Conservation (phyloP, 2,888 invertebrate species). For the Pammene aurita region DNA sequence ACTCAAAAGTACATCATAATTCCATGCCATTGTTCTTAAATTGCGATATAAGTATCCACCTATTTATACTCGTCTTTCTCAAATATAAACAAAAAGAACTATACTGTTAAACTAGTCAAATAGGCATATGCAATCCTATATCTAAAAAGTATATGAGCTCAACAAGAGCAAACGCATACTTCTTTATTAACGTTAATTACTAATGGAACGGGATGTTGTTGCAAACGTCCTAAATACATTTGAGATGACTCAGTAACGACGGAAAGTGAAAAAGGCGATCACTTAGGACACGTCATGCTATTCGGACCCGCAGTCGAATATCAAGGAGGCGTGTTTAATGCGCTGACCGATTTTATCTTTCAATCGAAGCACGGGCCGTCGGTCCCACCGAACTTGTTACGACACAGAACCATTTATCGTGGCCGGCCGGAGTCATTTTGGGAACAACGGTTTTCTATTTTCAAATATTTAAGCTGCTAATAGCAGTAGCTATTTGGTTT, state of each 20-base stretch:
- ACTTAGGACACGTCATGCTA: slow-evolving; percentile 61
- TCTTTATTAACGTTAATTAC: slow-evolving; percentile 35
- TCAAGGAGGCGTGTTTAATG: slow-evolving; percentile 54
- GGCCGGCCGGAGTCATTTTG: slow-evolving; percentile 52
- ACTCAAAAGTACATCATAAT: slow-evolving; percentile 8
- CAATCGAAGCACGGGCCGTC: slow-evolving; percentile 48
- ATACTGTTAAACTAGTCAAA: neutral
- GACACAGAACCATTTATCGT: slow-evolving; percentile 53
- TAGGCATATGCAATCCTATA: neutral
- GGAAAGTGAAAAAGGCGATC: slow-evolving; percentile 46
- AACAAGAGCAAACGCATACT: slow-evolving; percentile 14
- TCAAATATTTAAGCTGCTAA: slow-evolving; percentile 27
- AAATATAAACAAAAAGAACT: neutral
- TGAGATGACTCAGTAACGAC: slow-evolving; percentile 49
- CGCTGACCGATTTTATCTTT: slow-evolving; percentile 67
- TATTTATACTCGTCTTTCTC: neutral
- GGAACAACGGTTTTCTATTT: slow-evolving; percentile 41
- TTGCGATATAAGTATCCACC: slow-evolving; percentile 1
- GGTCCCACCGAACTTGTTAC: slow-evolving; percentile 49
- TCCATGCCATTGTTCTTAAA: slow-evolving; percentile 4
- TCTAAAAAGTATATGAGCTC: neutral
- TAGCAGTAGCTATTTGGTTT: slow-evolving; percentile 17
- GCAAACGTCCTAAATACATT: slow-evolving; percentile 43
- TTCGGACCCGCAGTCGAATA: slow-evolving; percentile 51
- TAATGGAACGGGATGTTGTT: slow-evolving; percentile 27